Evolutionary conservation across 2,888 invertebrate genomes (phyloP), one percentile per base, ranked within the genome.

Genomic region (Helleia helle): DNA sequence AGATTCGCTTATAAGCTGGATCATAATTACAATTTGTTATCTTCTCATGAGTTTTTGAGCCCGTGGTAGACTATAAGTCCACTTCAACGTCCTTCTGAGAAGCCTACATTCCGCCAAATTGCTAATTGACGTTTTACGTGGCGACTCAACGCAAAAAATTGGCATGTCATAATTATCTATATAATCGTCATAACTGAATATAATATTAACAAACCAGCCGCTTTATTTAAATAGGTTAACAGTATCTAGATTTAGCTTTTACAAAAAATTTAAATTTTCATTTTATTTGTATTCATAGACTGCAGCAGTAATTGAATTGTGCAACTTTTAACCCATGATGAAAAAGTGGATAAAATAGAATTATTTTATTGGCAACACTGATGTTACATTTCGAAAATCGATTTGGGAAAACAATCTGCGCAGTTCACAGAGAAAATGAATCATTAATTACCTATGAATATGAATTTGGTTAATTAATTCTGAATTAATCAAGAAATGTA

Each of bases 271-370:
- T 9, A n/a, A n/a, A 18, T 12, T 34, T 34, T 12, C 8, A 34
- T 34, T 34, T 17, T 31, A 4, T 15, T 9, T n/a, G 30, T 30
- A 30, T 30, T 30, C 15, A 30, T 30, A 14, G 9, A 30, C n/a
- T n/a, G 13, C 3, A n/a, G 30, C 30, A 15, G 14, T 15, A 9
- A 15, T 30, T 30, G n/a, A n/a, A 15, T 30, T 30, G 9, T 15
- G 15, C 9, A 31, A 18, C 34, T 17, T 34, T 34, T 22, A 22
- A 22, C 12, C 11, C 11, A 34, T 18, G 3, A 34, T 22, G 22
- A 22, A 34, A 34, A 22, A 7, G 12, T 22, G 12, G 11, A 7
- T n/a, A 7, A 18, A 12, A 34, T 17, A 17, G 12, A 12, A 22
- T 34, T 12, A 11, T 11, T 12, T 11, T 11, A 11, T 12, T 9